Evolutionary conservation across 2,888 invertebrate species (phyloP), one percentile per base, ranked within the genome.

Genomic region (Eristalis arbustorum): DNA sequence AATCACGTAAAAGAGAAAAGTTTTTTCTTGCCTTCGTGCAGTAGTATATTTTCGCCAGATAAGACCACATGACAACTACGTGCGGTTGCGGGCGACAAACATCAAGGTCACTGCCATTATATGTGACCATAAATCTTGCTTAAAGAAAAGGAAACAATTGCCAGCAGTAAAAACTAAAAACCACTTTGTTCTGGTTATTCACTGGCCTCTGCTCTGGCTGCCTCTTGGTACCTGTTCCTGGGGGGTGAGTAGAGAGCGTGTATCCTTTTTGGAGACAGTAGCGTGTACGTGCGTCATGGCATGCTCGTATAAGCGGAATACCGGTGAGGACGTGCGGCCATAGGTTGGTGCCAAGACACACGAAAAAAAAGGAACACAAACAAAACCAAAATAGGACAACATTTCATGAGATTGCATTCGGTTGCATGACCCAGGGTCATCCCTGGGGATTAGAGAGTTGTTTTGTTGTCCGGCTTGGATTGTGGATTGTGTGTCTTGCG

Each of bases 341-440:
- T n/a, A 49, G 49, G 49, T 49, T 49, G 49, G 18, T 49, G 49
- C 49, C 49, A 49, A 18, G 28, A 62, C 34, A 42, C 23, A n/a
- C 34, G 59, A 57, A 61, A 40, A 14, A 25, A 25, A 25, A 3
- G 25, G 2, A n/a, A n/a, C 18, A 37, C 28, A 28, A 2, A 14
- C 11, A 63, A 31, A 57, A 57, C 31, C 31, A 42, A 71, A 61
- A 49, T 18, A 42, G 23, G 49, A 81, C 69, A 75, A 61, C 18
- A 69, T 37, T 40, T 62, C 37, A 49, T 57, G 18, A 25, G 49
- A 49, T 63, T 67, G 59, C 42, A 67, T 59, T 62, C 28, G 57
- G 49, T 57, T 64, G 22, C 80, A 75, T 71, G 84, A 84, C 79
- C 79, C 71, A 42, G 71, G 84, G 84, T 80, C 84, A 80, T 69